These are phyloP conservation scores for Pitta sordida DNA, from an alignment of 2,113 vertebrate genomes.

Conservation along the genomic window DNA sequence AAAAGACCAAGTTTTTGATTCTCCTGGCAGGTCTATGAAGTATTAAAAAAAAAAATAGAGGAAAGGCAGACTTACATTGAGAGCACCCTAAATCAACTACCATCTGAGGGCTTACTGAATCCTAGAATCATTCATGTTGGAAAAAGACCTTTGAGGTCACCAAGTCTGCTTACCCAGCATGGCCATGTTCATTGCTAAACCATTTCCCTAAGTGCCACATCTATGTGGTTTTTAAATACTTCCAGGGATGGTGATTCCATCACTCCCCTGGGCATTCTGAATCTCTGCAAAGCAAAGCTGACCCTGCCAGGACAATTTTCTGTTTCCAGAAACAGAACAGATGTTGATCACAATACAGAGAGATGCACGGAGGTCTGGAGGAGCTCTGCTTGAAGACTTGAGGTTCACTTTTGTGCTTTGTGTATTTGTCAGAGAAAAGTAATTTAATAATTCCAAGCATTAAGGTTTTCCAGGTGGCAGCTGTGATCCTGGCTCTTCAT, in stretches of 20 bases:
- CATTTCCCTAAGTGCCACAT: no score
- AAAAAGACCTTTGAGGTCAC: neutral
- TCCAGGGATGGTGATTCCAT: neutral
- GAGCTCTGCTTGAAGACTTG: neutral
- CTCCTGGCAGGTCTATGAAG: neutral
- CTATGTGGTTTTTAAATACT: neutral
- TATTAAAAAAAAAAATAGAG: neutral
- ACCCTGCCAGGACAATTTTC: neutral
- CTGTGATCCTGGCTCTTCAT: neutral
- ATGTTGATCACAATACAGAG: neutral
- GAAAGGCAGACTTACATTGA: neutral
- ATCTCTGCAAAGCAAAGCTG: neutral
- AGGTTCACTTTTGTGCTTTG: neutral
- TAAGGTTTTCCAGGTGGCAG: neutral
- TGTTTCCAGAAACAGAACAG: neutral
- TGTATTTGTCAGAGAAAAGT: neutral
- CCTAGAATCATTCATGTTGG: neutral
- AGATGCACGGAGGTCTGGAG: neutral
- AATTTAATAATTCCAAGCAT: neutral
- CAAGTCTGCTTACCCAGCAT: neutral
- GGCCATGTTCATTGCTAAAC: neutral
- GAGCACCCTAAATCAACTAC: neutral
- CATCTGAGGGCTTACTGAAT: neutral
- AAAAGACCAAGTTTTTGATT: neutral
- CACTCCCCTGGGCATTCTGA: neutral